Percentiles rank a stretch among this genome's conserved stretches.
Evolutionary conservation across 2,113 vertebrate species (phyloP).

Genomic region (Datnioides undecimradiatus): DNA sequence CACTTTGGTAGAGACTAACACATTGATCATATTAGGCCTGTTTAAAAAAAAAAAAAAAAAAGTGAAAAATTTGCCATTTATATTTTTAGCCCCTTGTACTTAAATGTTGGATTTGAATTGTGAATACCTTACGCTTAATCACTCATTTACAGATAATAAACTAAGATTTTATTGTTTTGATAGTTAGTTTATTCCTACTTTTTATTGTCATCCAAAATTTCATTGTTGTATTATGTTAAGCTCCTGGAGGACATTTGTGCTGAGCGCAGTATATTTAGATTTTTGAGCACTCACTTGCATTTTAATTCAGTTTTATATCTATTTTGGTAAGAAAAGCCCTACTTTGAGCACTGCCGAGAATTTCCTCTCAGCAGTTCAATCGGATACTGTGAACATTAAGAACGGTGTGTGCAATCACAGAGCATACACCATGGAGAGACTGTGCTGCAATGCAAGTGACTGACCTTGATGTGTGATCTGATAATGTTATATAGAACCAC

Average conservation of each 20-base stretch:
- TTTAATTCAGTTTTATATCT: constrained; percentile 15
- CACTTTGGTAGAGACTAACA: too few species aligned
- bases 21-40: too few species aligned
- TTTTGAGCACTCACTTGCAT: not conserved
- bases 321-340: constrained; percentile 12
- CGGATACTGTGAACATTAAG: constrained; percentile 16
- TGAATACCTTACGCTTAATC: not conserved
- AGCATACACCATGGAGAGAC: not conserved
- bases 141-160: too few species aligned
- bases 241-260: not conserved
- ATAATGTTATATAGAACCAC: constrained; percentile 26
- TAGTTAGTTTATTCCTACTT: too few species aligned
- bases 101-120: too few species aligned
- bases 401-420: not conserved
- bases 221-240: not conserved
- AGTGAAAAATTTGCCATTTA: too few species aligned
- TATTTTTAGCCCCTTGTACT: too few species aligned
- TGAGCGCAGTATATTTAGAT: not conserved
- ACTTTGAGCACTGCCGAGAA: not conserved
- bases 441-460: not conserved
- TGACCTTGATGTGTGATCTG: constrained; percentile 35
- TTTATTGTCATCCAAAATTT: not conserved
- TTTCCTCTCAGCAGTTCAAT: not conserved
- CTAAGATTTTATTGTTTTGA: too few species aligned
- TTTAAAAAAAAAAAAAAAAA: too few species aligned